Conservation (phyloP, 2,113 vertebrate genomes). For the Neolamprologus fasciatus region DNA sequence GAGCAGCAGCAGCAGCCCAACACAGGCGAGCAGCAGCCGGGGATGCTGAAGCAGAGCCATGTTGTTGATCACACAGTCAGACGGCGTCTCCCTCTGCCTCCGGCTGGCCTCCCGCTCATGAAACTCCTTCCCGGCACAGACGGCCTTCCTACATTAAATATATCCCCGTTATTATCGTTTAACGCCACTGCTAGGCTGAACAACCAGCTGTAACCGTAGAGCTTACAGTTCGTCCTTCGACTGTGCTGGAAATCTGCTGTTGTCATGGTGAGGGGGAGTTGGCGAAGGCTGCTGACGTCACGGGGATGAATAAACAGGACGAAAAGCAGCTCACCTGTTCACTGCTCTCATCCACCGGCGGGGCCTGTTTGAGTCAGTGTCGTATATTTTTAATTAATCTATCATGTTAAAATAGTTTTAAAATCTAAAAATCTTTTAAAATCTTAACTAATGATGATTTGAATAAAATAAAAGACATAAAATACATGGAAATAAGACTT, state of each 20-base stretch:
- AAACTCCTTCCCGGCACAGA: background rate
- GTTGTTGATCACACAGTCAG: slow-evolving; percentile 43
- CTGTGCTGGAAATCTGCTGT: slow-evolving; percentile 28
- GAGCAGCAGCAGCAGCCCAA: background rate
- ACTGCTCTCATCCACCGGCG: background rate
- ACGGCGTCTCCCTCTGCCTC: slow-evolving; percentile 13
- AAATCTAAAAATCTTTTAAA: background rate
- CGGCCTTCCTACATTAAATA: background rate
- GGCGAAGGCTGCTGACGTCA: slow-evolving; percentile 49
- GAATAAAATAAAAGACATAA: background rate
- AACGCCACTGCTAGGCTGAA: background rate
- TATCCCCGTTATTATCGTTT: fast-evolving
- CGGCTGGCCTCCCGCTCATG: background rate
- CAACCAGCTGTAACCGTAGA: background rate
- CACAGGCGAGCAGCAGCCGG: slow-evolving; percentile 4
- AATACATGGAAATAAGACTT: background rate
- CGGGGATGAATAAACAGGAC: background rate
- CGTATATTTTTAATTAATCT: background rate
- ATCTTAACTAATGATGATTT: background rate
- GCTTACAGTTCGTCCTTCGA: background rate
- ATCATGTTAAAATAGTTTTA: background rate
- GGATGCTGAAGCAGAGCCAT: slow-evolving; percentile 50
- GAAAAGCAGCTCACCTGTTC: background rate
- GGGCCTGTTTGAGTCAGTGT: background rate
- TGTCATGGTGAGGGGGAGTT: slow-evolving; percentile 51